phyloP scores from a whole-genome alignment of 2,113 vertebrate species.

The Chloroceryle aenea region DNA sequence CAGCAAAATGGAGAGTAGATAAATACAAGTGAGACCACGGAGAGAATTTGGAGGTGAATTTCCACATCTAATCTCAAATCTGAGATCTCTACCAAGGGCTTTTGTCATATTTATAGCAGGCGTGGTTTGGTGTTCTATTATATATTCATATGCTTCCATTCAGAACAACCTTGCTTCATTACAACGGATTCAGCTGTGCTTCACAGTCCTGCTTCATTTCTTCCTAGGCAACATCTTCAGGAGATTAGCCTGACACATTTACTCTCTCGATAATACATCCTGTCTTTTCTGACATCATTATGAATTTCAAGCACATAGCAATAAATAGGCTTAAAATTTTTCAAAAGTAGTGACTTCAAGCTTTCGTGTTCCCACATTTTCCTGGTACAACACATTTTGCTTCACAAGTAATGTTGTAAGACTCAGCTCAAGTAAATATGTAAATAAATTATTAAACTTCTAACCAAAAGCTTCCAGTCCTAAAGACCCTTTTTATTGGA shows the following conservation, averaged over 20 bases:
- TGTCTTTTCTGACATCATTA: constrained; percentile 63
- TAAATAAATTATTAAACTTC: constrained; percentile 63
- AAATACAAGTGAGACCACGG: not conserved
- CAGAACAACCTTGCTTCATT: constrained; percentile 45
- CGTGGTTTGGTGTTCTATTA: constrained; percentile 7
- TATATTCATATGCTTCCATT: constrained; percentile 40
- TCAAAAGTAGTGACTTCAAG: constrained; percentile 22
- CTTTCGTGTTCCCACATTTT: constrained; percentile 20
- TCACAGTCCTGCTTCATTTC: constrained; percentile 59
- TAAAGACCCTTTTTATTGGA: not conserved
- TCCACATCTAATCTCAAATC: not conserved
- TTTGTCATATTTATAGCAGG: not conserved
- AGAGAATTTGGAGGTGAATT: not conserved
- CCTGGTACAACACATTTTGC: constrained; percentile 43
- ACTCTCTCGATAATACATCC: constrained; percentile 55
- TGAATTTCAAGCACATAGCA: constrained; percentile 49
- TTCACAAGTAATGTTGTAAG: constrained; percentile 20
- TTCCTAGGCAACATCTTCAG: constrained; percentile 61
- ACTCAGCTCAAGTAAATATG: constrained; percentile 52
- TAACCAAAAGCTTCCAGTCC: not conserved
- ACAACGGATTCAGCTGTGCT: not conserved
- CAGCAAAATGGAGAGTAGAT: not conserved
- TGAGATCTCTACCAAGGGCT: not conserved
- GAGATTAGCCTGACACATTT: constrained; percentile 73
- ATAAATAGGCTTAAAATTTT: constrained; percentile 23